Evolutionary conservation across 2,113 vertebrate species (phyloP), one percentile per base, ranked within the genome.

Genomic region (Antigone vipio): DNA sequence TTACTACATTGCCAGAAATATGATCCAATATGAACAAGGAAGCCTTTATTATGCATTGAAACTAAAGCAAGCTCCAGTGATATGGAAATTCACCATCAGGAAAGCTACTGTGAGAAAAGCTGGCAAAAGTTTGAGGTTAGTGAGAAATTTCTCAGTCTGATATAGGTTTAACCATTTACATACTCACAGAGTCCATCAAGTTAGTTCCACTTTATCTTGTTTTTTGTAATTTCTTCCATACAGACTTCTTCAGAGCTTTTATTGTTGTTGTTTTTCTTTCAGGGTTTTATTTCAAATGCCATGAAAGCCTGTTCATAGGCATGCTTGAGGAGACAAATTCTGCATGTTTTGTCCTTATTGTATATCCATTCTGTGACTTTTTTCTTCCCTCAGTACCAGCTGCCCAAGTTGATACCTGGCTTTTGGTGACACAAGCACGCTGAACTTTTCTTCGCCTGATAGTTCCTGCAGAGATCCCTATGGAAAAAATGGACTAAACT

Each of bases 11-110:
- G 62, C 87, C 95, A 89, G 86, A 94, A 96, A 95, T 87, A 71
- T 49, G 59, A 96, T 91, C 60, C 75, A 85, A 20, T 40, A 44
- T 77, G 88, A 89, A 77, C 81, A 95, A 64, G 82, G 59, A 79
- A 93, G 27, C 26, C 47, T 95, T 95, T 92, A 90, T 86, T 89
- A 82, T 68, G 53, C 50, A 7, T 27, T 92, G 88, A 96, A 97
- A 96, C 50, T 53, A 85, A 94, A 94, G 76, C 45, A 95, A 92
- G 66, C n/a, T 89, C 52, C 84, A 96, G 78, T 82, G 93, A 56
- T 75, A 92, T 35, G 60, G 76, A 97, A 97, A 97, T 96, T 88
- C 71, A 96, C 73, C 30, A 62, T 32, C 75, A 96, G 93, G 91
- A 96, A 97, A 93, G 42, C 66, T 92, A 75, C 59, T 96, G 35